Percentiles rank a stretch among this genome's conserved stretches.
Conservation (phyloP, 2,797 vertebrate species). For the Rhinella marina region DNA sequence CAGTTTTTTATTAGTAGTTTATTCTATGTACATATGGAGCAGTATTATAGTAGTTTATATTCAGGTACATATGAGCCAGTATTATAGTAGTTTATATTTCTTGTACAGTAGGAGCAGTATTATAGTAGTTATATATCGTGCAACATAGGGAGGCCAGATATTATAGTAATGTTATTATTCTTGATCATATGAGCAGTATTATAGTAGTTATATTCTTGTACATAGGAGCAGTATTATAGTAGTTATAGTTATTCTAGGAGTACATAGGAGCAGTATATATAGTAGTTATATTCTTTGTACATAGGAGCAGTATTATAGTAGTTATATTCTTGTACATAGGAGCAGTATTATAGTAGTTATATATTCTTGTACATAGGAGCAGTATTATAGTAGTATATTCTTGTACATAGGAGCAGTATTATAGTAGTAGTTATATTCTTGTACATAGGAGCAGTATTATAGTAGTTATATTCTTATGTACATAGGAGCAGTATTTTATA, state of each 20-base stretch:
- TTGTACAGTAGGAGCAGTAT: neutral
- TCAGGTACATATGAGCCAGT: neutral
- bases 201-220: slow-evolving; percentile 5
- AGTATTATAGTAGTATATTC: slow-evolving; percentile 6
- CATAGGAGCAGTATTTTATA: neutral
- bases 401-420: neutral
- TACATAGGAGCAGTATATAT: neutral
- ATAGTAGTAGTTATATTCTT: neutral
- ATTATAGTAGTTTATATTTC: slow-evolving; percentile 17
- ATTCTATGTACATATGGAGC: neutral
- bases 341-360: slow-evolving; percentile 10
- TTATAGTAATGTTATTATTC: slow-evolving; percentile 7
- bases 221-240: slow-evolving; percentile 7
- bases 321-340: neutral
- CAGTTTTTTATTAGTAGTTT: slow-evolving; percentile 3
- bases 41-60: slow-evolving; percentile 15
- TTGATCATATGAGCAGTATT: neutral
- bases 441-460: slow-evolving; percentile 5
- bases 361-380: neutral
- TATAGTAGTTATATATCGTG: slow-evolving; percentile 17
- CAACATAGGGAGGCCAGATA: neutral
- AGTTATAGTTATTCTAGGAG: slow-evolving; percentile 10
- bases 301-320: slow-evolving; percentile 1
- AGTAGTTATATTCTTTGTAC: slow-evolving; percentile 13
- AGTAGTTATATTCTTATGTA: neutral